Percentiles rank a stretch among this genome's conserved stretches.
Evolutionary conservation across 1,140 invertebrate species (phyloP).

Genomic region (Sycophila sp.): DNA sequence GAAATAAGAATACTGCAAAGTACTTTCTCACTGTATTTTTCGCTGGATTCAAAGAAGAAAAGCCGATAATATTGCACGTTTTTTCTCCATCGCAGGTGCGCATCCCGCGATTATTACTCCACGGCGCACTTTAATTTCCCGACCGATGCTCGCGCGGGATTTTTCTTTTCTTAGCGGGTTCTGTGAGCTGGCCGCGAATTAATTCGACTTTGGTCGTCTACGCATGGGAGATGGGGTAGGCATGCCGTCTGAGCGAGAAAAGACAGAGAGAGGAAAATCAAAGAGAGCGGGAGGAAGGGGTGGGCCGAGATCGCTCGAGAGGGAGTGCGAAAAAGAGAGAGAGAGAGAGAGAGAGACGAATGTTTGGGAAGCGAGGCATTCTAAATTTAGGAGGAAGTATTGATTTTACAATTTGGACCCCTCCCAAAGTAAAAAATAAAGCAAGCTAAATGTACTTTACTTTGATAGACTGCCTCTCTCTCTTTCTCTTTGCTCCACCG

Average conservation of each 20-base stretch:
- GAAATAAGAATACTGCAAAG: too few species aligned
- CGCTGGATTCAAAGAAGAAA: too few species aligned
- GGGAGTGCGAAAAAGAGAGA: neutral
- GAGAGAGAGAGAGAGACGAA: slow-evolving; percentile 33
- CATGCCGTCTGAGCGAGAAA: neutral
- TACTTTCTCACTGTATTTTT: too few species aligned
- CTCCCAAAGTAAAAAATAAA: slow-evolving; percentile 66
- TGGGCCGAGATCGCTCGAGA: neutral
- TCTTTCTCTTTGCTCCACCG: slow-evolving; percentile 52
- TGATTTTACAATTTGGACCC: slow-evolving; percentile 67
- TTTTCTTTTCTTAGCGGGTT: too few species aligned
- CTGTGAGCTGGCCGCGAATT: too few species aligned
- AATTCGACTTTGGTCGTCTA: too few species aligned
- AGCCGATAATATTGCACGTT: too few species aligned
- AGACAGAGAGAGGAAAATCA: neutral
- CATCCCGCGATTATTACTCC: too few species aligned
- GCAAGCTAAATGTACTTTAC: slow-evolving; percentile 65
- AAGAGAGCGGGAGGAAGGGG: neutral
- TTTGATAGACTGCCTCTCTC: slow-evolving; percentile 63
- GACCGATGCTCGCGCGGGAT: too few species aligned
- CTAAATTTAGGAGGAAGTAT: slow-evolving; percentile 66
- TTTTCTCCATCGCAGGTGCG: too few species aligned
- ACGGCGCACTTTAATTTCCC: too few species aligned
- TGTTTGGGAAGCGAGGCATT: slow-evolving; percentile 46
- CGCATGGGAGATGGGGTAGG: too few species aligned